phyloP scores from a whole-genome alignment of 2,113 vertebrate genomes.

The Oncorhynchus nerka region DNA sequence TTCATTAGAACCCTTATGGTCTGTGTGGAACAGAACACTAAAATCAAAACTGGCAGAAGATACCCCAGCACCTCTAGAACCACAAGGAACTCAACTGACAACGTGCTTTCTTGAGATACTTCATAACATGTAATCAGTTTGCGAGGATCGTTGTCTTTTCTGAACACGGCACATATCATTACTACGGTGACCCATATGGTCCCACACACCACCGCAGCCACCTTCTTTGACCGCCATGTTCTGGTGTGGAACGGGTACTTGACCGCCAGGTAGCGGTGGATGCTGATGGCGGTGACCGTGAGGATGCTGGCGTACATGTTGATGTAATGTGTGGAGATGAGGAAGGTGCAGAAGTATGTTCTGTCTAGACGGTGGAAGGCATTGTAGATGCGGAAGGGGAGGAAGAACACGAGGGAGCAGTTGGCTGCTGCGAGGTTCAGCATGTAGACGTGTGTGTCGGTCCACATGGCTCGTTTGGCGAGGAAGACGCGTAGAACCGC shows the following conservation, averaged over 20 bases:
- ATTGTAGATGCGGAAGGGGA: slow-evolving; percentile 63
- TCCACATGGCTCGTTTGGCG: slow-evolving; percentile 46
- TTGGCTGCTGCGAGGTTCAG: slow-evolving; percentile 65
- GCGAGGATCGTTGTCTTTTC: rapidly evolving
- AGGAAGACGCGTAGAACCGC: slow-evolving; percentile 54
- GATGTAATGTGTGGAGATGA: slow-evolving; percentile 56
- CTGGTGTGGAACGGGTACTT: slow-evolving; percentile 57
- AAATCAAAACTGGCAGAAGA: slow-evolving; percentile 43
- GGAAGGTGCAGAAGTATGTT: slow-evolving; percentile 35
- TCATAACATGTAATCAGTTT: slow-evolving; percentile 60
- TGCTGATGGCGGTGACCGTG: slow-evolving; percentile 61
- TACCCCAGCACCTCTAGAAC: slow-evolving; percentile 51
- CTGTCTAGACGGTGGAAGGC: slow-evolving; percentile 27
- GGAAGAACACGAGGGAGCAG: slow-evolving; percentile 54
- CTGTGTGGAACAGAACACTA: slow-evolving; percentile 57
- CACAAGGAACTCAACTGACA: rapidly evolving
- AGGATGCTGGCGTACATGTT: slow-evolving; percentile 75
- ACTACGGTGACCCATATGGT: slow-evolving; percentile 50
- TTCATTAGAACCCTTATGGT: slow-evolving; percentile 52
- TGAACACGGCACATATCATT: background rate
- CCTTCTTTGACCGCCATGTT: slow-evolving; percentile 39
- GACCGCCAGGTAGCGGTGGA: slow-evolving; percentile 61
- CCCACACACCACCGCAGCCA: slow-evolving; percentile 48
- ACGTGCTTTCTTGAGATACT: background rate
- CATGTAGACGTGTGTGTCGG: slow-evolving; percentile 70